phyloP scores from a whole-genome alignment of 1,140 invertebrate genomes.

The Pemphigus obesinymphae region DNA sequence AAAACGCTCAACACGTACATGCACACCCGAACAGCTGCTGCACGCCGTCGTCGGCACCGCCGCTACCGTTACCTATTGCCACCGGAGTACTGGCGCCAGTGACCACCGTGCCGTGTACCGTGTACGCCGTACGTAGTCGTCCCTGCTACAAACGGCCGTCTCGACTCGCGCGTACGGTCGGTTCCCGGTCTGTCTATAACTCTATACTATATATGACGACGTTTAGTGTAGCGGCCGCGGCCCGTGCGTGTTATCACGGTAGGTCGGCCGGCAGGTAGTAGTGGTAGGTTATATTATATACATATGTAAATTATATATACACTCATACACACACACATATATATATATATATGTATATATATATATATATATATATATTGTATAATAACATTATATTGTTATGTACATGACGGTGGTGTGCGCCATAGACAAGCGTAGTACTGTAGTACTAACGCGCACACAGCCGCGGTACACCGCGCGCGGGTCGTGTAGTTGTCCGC shows the following conservation, averaged over 20 bases:
- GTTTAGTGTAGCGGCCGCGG: no score
- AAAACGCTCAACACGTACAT: slow-evolving; percentile 14
- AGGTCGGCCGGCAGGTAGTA: not conserved
- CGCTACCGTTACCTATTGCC: not conserved
- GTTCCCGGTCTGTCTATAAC: no score
- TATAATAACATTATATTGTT: no score
- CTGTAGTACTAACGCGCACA: not conserved
- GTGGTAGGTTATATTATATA: not conserved
- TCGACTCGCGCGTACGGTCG: no score
- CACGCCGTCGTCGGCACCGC: not conserved
- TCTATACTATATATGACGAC: no score
- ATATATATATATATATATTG: no score
- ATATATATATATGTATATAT: not conserved
- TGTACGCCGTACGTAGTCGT: not conserved
- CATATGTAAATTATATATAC: no score
- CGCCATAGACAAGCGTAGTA: no score
- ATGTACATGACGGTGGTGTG: no score
- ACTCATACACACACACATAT: not conserved
- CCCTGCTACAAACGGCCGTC: no score
- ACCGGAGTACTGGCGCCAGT: not conserved
- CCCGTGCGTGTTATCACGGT: not conserved
- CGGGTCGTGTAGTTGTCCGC: not conserved
- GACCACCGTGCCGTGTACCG: not conserved
- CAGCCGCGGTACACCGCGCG: not conserved
- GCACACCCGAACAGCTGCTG: slow-evolving; percentile 24